Evolutionary conservation across 2,797 vertebrate species (phyloP).

Genomic region (Neoniphon sammara): DNA sequence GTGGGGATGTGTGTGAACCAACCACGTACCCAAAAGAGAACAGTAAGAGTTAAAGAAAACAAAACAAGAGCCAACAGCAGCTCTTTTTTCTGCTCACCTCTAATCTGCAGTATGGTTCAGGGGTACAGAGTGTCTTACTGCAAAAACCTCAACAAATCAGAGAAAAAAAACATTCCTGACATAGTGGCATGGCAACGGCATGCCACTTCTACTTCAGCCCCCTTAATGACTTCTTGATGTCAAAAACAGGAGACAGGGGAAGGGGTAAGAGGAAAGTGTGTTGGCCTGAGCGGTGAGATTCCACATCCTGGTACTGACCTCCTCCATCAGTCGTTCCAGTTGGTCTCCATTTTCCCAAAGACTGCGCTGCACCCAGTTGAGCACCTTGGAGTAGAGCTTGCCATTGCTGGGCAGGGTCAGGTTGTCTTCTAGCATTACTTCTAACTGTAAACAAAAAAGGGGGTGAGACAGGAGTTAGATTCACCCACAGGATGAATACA

Average conservation of each 20-base stretch:
- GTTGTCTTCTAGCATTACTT: slow-evolving; percentile 98
- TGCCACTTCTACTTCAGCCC: slow-evolving; percentile 72
- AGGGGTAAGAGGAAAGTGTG: slow-evolving; percentile 38
- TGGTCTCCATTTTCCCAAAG: slow-evolving; percentile 97
- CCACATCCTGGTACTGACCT: slow-evolving; percentile 89
- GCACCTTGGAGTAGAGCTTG: slow-evolving; percentile 98
- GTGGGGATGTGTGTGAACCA: slow-evolving; percentile 72
- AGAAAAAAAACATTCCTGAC: slow-evolving; percentile 79
- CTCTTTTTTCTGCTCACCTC: slow-evolving; percentile 80
- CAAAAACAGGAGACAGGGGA: slow-evolving; percentile 68
- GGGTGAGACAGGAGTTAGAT: slow-evolving; percentile 8
- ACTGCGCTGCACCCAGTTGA: slow-evolving; percentile 98
- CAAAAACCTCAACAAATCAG: slow-evolving; percentile 82
- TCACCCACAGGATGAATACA: background rate
- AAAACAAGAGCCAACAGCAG: slow-evolving; percentile 71
- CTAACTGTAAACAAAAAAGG: slow-evolving; percentile 85
- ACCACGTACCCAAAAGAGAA: slow-evolving; percentile 74
- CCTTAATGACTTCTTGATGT: slow-evolving; percentile 73
- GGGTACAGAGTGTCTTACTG: slow-evolving; percentile 81
- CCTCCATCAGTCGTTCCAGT: slow-evolving; percentile 96
- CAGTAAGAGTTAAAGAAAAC: slow-evolving; percentile 52
- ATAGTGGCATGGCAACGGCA: slow-evolving; percentile 73
- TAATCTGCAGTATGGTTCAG: slow-evolving; percentile 81
- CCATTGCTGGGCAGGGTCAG: slow-evolving; percentile 96
- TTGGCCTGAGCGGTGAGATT: slow-evolving; percentile 24